These are phyloP conservation scores for Pygmarrhopalites habei DNA, from an alignment of 1,140 invertebrate species.

Conservation along the genomic window DNA sequence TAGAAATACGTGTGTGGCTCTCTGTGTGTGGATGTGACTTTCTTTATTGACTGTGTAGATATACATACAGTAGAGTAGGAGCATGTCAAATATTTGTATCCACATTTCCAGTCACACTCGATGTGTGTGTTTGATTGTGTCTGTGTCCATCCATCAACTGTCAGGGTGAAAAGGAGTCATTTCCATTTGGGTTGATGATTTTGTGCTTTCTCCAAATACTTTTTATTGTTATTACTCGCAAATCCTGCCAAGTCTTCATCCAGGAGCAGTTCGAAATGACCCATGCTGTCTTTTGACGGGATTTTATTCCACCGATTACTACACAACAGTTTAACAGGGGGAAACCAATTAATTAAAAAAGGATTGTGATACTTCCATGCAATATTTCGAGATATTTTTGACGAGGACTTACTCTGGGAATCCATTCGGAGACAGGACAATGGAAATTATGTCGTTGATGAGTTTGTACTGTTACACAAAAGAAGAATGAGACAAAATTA, in stretches of 20 bases:
- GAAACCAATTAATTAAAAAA: no score
- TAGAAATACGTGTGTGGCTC: no score
- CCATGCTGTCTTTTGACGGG: conserved; percentile 66
- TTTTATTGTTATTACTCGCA: conserved; percentile 20
- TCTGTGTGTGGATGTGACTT: no score
- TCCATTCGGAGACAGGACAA: conserved; percentile 81
- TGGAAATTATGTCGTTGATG: conserved; percentile 87
- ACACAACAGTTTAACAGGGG: no score
- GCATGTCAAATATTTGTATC: neutral
- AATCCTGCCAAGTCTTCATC: conserved; percentile 65
- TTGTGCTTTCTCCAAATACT: conserved; percentile 24
- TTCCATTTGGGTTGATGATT: conserved; percentile 37
- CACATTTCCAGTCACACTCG: no score
- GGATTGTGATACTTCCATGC: no score
- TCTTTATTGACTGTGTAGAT: no score
- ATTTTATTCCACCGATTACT: conserved; percentile 86
- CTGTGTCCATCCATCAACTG: neutral
- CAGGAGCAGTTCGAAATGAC: conserved; percentile 81
- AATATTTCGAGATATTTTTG: no score
- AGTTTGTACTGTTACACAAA: no score
- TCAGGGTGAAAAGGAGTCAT: neutral
- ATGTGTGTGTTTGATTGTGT: no score
- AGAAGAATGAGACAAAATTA: no score
- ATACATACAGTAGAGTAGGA: neutral
- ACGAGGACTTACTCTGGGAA: conserved; percentile 64